Conservation (phyloP, 2,113 vertebrate species). For the Macquaria ambigua region DNA sequence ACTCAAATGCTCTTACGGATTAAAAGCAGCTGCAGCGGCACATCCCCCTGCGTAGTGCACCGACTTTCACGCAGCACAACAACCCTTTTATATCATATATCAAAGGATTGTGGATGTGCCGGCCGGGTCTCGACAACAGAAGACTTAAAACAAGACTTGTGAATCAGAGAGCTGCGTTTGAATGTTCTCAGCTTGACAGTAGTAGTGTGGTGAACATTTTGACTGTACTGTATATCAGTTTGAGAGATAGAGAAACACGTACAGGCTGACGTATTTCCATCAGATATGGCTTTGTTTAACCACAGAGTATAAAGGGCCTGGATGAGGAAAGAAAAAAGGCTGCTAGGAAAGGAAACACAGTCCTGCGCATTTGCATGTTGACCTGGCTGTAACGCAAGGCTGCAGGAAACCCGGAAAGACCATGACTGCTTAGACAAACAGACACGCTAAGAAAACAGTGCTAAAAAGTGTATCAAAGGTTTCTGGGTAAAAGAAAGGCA, state of each 20-base stretch:
- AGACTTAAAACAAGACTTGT: neutral
- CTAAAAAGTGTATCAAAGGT: neutral
- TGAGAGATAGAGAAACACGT: neutral
- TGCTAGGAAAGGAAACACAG: slow-evolving; percentile 31
- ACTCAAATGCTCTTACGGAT: slow-evolving; percentile 70
- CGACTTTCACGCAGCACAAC: slow-evolving; percentile 11
- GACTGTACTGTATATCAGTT: neutral
- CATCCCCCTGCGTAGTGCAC: slow-evolving; percentile 26
- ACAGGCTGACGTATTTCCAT: neutral
- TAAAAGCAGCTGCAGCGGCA: slow-evolving; percentile 65
- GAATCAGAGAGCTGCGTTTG: neutral
- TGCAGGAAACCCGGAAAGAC: neutral
- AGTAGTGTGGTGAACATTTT: neutral
- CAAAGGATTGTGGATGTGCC: slow-evolving; percentile 7
- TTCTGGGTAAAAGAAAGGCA: neutral
- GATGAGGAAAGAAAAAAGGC: neutral
- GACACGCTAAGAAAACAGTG: neutral
- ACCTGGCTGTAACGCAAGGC: neutral
- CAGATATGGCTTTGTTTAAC: neutral
- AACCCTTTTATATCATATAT: slow-evolving; percentile 31
- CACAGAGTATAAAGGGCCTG: neutral
- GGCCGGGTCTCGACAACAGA: neutral
- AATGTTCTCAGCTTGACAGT: neutral
- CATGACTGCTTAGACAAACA: neutral
- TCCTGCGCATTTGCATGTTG: slow-evolving; percentile 63